These are phyloP conservation scores for Pteromalus puparum DNA, from an alignment of 1,140 invertebrate genomes.

Conservation along the genomic window DNA sequence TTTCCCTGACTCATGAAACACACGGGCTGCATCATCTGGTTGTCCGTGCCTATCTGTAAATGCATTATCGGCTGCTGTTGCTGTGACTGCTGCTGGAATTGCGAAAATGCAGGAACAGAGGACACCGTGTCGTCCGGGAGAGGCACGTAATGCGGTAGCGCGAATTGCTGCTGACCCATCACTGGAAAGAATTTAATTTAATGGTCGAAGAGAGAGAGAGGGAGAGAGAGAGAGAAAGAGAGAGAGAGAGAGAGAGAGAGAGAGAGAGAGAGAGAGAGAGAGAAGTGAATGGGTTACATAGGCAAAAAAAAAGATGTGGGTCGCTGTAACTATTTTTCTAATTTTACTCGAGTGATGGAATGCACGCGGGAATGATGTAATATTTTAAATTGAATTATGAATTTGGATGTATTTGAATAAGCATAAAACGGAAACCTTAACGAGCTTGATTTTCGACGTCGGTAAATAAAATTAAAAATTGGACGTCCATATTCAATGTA, in stretches of 20 bases:
- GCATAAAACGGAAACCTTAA: no score
- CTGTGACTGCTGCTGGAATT: slow-evolving; percentile 13
- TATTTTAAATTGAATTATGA: neutral
- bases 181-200: slow-evolving; percentile 33
- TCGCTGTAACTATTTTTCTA: neutral
- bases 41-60: neutral
- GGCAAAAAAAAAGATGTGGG: neutral
- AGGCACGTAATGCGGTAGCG: neutral
- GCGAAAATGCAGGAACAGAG: neutral
- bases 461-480: no score
- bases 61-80: slow-evolving; percentile 3
- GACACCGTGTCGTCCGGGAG: neutral
- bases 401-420: no score
- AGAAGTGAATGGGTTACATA: neutral
- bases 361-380: neutral
- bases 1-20: neutral
- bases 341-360: neutral
- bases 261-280: neutral
- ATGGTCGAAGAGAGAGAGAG: neutral
- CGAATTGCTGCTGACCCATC: neutral
- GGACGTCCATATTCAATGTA: neutral
- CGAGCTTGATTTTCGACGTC: no score
- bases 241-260: neutral
- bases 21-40: neutral
- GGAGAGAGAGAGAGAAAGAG: neutral